Evolutionary conservation across 2,113 vertebrate genomes (phyloP), one percentile per base, ranked within the genome.

Genomic region (Corvus hawaiiensis): DNA sequence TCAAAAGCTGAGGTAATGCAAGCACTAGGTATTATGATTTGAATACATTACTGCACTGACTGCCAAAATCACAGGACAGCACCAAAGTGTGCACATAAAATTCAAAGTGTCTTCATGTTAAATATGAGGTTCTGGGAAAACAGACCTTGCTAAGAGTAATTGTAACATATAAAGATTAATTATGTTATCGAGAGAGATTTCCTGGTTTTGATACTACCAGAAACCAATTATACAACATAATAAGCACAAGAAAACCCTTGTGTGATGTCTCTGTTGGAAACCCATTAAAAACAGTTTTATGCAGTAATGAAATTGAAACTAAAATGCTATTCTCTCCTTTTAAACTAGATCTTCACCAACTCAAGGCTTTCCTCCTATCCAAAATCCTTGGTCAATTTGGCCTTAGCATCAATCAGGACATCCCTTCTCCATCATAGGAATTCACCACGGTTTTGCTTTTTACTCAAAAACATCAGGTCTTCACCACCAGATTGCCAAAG

Each of bases 61-160:
- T 39, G 46, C 32, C 81, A 72, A 69, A 93, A 73, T 32, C 21
- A 55, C 7, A 54, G 64, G 30, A 37, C 39, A 77, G 20, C 8
- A 88, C 13, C 15, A 27, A 63, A 89, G 20, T 0, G 0, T 1
- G 3, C 14, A 64, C 6, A 52, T 0, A 55, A 11, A 4, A 35
- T 43, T 79, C 52, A 37, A 33, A 41, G 13, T 2, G 1, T 56
- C n/a, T 26, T 8, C 1, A 28, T 58, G 2, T 77, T 49, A 87
- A 92, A 41, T 26, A 64, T 1, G 10, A 64, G 6, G 32, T 33
- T 77, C 30, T 62, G 13, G 32, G 35, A 64, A 56, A 87, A 59
- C 10, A 75, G 46, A 59, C 18, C 37, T 84, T 68, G n/a, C 26
- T 62, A 74, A 64, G 43, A 43, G 20, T 54, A 73, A 87, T 41